Evolutionary conservation across 2,113 vertebrate genomes (phyloP), one percentile per base, ranked within the genome.

Genomic region (Ahaetulla prasina): DNA sequence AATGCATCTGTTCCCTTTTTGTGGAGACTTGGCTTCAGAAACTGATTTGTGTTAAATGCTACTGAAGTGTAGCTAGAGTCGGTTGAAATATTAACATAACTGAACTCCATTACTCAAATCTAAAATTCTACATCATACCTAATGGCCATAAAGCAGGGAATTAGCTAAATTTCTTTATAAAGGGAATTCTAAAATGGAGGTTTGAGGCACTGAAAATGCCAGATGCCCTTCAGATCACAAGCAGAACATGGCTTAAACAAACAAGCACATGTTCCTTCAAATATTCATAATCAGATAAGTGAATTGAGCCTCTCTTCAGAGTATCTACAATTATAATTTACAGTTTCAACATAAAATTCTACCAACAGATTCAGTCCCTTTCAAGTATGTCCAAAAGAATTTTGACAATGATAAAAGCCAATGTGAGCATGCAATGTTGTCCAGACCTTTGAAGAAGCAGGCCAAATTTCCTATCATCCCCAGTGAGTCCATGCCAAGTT

Each of bases 1-100:
- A 92, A 68, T 85, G 87, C 91, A 92, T 89, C 39, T 89, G 87
- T 87, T 89, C 52, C 55, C 52, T 89, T 27, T 43, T 35, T 92
- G 68, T 89, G 27, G 39, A 68, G 89, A 84, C 87, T 84, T 89
- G 87, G 87, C 63, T 55, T 84, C 18, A 49, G 22, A 54, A 60
- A 14, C 39, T 68, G 91, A 53, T 43, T 18, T 80, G 57, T 45
- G 57, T 55, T 18, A 39, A 39, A 80, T 85, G 63, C 10, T 84
- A 18, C 87, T 89, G 20, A 45, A 80, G 14, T 54, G 60, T 50
- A 23, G 86, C 86, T 89, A 68, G 49, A 57, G 35, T 80, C 74
- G 43, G 74, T 80, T 80, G 74, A 80, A 43, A 43, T 80, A 80
- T 80, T 80, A 43, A 57, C 53, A 57, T 54, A 22, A 43, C 53